These are phyloP conservation scores for Acronicta psi DNA, from an alignment of 2,888 invertebrate species.

Conservation along the genomic window DNA sequence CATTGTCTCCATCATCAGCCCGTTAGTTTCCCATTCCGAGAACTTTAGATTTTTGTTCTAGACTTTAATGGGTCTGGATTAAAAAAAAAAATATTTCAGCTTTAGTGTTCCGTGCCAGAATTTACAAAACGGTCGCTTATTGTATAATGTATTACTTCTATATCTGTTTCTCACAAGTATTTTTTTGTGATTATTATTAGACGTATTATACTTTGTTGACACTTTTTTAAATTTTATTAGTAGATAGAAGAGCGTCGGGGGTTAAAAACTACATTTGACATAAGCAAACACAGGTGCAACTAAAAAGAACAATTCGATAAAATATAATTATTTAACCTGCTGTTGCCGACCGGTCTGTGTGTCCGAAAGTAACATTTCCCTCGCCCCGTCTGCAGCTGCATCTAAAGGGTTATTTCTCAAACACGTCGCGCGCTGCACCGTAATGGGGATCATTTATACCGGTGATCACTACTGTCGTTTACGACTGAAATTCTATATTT, in stretches of 20 bases:
- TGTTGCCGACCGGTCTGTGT: constrained; percentile 47
- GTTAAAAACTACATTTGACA: no score
- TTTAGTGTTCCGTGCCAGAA: constrained; percentile 1
- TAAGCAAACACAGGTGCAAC: no score
- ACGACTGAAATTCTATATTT: constrained; percentile 67
- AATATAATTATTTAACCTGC: background rate
- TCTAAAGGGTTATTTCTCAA: constrained; percentile 82
- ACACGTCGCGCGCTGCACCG: constrained; percentile 66
- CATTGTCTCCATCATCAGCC: no score
- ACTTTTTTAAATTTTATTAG: no score
- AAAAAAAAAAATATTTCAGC: background rate
- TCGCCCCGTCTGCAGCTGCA: constrained; percentile 73
- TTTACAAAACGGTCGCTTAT: background rate
- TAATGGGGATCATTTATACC: constrained; percentile 80
- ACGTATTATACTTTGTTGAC: no score
- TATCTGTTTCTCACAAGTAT: no score
- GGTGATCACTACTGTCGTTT: constrained; percentile 74
- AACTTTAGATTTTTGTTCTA: constrained; percentile 25
- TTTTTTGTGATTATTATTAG: no score
- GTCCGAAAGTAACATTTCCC: constrained; percentile 63
- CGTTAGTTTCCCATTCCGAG: background rate
- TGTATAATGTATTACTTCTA: no score
- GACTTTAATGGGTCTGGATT: constrained; percentile 1
- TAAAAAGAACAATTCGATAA: no score
- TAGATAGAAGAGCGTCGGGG: no score